Percentiles rank a stretch among this genome's conserved stretches.
phyloP scores from a whole-genome alignment of 1,140 invertebrate genomes.

The Euura saliciscinereae region DNA sequence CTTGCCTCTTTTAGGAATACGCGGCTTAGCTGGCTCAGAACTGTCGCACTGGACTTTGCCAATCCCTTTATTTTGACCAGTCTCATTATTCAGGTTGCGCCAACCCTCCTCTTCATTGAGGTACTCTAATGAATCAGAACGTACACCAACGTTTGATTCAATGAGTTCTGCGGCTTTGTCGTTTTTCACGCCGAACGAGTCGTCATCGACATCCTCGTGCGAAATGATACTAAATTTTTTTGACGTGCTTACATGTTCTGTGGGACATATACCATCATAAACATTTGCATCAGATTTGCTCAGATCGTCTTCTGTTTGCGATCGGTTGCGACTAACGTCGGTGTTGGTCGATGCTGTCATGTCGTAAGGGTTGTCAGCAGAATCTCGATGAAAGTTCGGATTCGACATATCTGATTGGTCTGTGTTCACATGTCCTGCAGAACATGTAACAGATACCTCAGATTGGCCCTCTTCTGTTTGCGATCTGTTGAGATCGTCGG shows the following conservation, averaged over 20 bases:
- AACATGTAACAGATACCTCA: not conserved
- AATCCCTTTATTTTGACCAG: not conserved
- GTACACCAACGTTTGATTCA: not conserved
- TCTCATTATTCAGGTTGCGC: not conserved
- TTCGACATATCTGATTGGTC: not conserved
- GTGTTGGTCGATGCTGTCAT: not conserved
- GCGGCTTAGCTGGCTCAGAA: not conserved
- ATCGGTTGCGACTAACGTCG: not conserved
- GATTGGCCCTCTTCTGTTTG: too few species aligned
- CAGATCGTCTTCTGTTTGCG: not conserved
- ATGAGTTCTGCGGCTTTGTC: not conserved
- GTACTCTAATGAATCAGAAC: not conserved
- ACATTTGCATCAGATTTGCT: not conserved
- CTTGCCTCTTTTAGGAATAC: not conserved
- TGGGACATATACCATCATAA: not conserved
- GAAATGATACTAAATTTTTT: not conserved
- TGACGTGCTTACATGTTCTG: not conserved
- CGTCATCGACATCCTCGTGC: not conserved
- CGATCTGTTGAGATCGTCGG: too few species aligned
- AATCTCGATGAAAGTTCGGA: not conserved
- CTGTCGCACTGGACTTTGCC: not conserved
- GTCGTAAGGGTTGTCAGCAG: not conserved
- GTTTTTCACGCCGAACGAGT: not conserved
- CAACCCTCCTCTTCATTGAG: not conserved
- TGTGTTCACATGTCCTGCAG: not conserved